phyloP scores from a whole-genome alignment of 2,888 invertebrate species.

The Tiliacea aurago region DNA sequence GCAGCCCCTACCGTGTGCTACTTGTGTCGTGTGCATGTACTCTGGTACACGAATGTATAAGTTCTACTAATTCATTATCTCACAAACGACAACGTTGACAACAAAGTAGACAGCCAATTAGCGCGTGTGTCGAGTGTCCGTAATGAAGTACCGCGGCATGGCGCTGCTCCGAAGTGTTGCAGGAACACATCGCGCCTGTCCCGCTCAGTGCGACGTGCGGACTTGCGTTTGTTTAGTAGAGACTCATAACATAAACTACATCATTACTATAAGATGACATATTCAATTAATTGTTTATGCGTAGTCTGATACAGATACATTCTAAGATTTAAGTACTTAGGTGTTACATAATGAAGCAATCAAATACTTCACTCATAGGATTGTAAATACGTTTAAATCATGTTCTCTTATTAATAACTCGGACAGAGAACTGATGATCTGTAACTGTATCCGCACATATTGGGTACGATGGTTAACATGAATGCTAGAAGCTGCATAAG shows the following conservation, averaged over 20 bases:
- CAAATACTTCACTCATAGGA: neutral
- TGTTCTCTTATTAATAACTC: neutral
- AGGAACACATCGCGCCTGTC: neutral
- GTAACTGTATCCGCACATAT: neutral
- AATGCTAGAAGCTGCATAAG: neutral
- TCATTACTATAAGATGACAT: neutral
- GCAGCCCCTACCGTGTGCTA: no score
- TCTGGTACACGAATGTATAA: neutral
- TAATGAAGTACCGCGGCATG: neutral
- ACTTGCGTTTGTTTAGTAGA: neutral
- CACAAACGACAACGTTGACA: neutral
- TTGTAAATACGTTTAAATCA: neutral
- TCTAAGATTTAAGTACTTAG: neutral
- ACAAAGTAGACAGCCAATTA: neutral
- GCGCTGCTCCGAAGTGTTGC: neutral
- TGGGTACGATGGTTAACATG: neutral
- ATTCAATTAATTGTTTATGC: neutral
- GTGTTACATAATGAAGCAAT: neutral
- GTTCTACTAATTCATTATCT: neutral
- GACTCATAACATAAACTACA: slow-evolving; percentile 9
- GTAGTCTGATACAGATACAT: neutral
- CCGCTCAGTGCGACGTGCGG: neutral
- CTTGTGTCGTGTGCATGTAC: neutral
- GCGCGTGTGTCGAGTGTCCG: no score
- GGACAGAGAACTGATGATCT: neutral